These are phyloP conservation scores for Pristionchus japonicus DNA, from an alignment of 2,888 invertebrate species.

Conservation along the genomic window DNA sequence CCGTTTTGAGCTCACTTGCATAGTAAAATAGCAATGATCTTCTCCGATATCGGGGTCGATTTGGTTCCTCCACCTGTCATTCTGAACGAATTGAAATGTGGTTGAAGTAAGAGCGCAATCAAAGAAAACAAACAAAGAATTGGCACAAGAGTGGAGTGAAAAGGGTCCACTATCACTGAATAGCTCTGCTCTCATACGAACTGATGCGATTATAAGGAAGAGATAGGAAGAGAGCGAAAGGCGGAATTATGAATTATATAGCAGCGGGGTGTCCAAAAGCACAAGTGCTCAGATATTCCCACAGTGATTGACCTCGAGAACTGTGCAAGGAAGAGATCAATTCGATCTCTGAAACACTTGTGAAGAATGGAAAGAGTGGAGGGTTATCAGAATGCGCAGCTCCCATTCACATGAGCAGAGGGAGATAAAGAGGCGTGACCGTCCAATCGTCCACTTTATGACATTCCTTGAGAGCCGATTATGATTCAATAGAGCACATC, in stretches of 20 bases:
- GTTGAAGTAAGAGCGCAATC: background rate
- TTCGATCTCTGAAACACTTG: no score
- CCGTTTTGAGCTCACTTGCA: slow-evolving; percentile 1
- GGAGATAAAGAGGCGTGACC: no score
- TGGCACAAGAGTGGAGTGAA: background rate
- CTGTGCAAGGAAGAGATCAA: no score
- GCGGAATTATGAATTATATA: background rate
- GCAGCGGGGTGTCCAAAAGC: background rate
- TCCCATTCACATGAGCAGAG: no score
- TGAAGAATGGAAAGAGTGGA: no score
- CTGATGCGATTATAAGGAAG: background rate
- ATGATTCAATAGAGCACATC: no score
- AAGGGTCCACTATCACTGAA: background rate
- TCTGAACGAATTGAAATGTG: no score
- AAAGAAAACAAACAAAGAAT: background rate
- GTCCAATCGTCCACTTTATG: no score
- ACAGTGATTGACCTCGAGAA: no score
- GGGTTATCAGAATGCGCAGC: no score
- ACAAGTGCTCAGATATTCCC: no score
- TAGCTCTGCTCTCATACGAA: background rate
- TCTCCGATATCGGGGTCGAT: background rate
- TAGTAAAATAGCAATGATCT: background rate
- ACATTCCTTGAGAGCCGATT: no score
- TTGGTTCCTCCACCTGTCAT: background rate
- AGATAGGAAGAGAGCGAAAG: background rate